These are phyloP conservation scores for Psophia crepitans DNA, from an alignment of 2,113 vertebrate genomes.

Conservation along the genomic window DNA sequence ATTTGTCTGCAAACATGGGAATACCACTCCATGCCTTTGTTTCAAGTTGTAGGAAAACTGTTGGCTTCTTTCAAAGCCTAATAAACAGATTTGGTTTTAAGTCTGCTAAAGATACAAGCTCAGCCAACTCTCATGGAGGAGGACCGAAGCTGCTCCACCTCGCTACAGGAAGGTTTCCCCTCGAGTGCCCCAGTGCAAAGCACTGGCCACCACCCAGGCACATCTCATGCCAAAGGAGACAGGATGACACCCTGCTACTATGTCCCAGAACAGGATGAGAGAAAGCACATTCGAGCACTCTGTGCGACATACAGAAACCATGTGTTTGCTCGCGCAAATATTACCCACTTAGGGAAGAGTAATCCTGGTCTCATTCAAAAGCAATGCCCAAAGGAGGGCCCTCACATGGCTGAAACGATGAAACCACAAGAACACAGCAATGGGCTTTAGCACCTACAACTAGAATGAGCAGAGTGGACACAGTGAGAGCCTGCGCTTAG, in stretches of 20 bases:
- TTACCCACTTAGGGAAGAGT: not conserved
- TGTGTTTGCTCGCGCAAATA: fast-evolving
- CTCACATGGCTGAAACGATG: not conserved
- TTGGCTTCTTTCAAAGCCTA: not conserved
- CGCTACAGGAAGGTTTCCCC: not conserved
- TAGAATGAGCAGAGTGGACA: too few relatives aligned
- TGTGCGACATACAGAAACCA: not conserved
- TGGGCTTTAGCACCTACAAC: not conserved
- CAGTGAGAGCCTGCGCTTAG: not conserved
- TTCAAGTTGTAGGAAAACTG: not conserved
- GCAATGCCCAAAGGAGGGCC: too few relatives aligned
- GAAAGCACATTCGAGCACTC: not conserved
- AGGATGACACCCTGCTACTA: fast-evolving
- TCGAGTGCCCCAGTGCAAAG: not conserved
- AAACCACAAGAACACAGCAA: not conserved
- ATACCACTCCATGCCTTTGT: not conserved
- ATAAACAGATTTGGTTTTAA: fast-evolving
- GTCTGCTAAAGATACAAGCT: fast-evolving
- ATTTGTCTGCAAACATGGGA: not conserved
- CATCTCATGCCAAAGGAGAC: fast-evolving
- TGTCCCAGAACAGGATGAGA: not conserved
- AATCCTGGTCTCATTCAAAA: not conserved
- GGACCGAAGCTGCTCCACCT: not conserved
- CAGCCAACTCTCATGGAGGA: not conserved
- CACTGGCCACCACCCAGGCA: not conserved